Base-by-base conservation (phyloP, 1,140 invertebrate species). In the Chlorops oryzae region DNA sequence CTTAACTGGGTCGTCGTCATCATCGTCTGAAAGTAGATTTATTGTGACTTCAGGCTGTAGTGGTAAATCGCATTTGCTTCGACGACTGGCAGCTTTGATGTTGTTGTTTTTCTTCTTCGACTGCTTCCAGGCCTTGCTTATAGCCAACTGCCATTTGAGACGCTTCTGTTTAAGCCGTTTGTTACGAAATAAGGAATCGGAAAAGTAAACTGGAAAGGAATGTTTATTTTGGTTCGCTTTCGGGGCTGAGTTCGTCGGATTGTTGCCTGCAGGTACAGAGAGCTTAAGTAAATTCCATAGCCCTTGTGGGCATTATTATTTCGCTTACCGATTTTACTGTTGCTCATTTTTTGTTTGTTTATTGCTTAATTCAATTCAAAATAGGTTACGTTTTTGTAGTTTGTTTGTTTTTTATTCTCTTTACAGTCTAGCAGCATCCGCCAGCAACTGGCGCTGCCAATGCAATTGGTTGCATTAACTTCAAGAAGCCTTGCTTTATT, bases 121-220 rank as follows among this genome's bases (percentile, higher is more conserved):
- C 34, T 23, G 37, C 63, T 62, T 63, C 61, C 61, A 66, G 64
- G 65, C 63, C 61, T 65, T 13, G 53, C 35, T 28, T 47, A 44
- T n/a, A 48, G 15, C 21, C 35, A 15, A 27, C 5, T 38, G 39
- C 63, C 63, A 69, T 28, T 56, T 58, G 47, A 45, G 49, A 38
- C 63, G 52, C 22, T 60, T 63, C 20, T 55, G 51, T 37, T 62
- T 62, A 4, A 69, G 54, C 21, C 65, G 65, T 50, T 62, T 51
- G 46, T 65, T 69, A 38, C 64, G 59, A 32, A 69, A 69, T 40
- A 67, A 49, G 25, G 40, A 18, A 10, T 59, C 47, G 27, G 65
- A 68, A 41, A 69, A 63, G 46, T 63, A 62, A 51, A 69, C 68
- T 50, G 61, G 61, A 56, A 60, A 59, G 65, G 65, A 69, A 69